Evolutionary conservation across 2,888 invertebrate genomes (phyloP).

Genomic region (Macaria liturata): DNA sequence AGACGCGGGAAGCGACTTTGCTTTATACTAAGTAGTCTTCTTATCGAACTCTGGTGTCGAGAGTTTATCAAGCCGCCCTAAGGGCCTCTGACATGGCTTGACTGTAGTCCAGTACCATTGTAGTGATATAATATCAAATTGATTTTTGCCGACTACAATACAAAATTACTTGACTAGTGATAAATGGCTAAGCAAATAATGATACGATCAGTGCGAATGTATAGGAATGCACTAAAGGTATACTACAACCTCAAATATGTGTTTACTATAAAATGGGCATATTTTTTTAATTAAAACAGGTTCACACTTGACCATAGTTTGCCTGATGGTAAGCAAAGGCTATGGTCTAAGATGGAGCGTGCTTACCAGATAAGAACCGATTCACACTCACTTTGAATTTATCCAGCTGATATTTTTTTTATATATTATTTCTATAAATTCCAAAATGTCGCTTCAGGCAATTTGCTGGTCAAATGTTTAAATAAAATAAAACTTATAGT

Average conservation of each 20-base stretch:
- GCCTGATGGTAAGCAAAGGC: no score
- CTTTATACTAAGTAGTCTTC: no score
- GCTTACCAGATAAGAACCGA: no score
- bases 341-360: no score
- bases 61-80: no score
- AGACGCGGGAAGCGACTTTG: no score
- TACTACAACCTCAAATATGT: slow-evolving; percentile 1
- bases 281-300: not conserved
- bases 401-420: not conserved
- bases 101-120: not conserved
- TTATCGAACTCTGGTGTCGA: no score
- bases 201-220: slow-evolving; percentile 17
- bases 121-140: not conserved
- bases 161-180: slow-evolving; percentile 21
- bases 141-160: not conserved
- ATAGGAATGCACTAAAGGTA: slow-evolving; percentile 16
- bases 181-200: slow-evolving; percentile 20
- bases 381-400: not conserved
- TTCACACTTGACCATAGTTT: not conserved
- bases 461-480: no score
- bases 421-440: not conserved
- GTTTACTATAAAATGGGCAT: not conserved
- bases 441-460: not conserved
- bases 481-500: not conserved
- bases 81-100: no score